A percentile compares a stretch with the other conserved stretches of the same genome.
Evolutionary conservation across 2,113 vertebrate genomes (phyloP).

Genomic region (Aramus guarauna): DNA sequence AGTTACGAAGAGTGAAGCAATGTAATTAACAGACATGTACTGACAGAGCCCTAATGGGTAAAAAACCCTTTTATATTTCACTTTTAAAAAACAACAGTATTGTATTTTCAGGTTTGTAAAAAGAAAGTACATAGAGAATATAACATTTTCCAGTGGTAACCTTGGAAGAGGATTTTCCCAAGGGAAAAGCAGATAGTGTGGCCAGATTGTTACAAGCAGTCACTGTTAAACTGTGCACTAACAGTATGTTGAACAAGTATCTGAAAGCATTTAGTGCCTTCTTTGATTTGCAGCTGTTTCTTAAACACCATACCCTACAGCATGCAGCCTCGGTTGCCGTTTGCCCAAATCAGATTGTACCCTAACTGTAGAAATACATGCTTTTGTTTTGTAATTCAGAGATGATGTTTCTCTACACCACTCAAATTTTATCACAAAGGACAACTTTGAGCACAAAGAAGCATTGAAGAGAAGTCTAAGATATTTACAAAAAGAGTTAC

Average conservation of each 20-base stretch:
- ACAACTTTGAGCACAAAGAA: neutral
- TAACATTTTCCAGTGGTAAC: neutral
- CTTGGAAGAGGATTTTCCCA: neutral
- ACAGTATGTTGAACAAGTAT: neutral
- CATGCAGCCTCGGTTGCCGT: accelerated
- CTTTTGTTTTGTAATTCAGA: neutral
- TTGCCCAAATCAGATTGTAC: neutral
- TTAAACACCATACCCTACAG: neutral
- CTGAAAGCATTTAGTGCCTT: neutral
- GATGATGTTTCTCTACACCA: neutral
- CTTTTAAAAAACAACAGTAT: neutral
- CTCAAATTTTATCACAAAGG: neutral
- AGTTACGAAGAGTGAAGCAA: neutral
- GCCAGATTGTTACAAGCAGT: neutral
- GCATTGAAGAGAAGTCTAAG: neutral
- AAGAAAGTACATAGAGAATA: neutral
- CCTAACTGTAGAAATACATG: neutral
- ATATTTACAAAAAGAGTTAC: neutral
- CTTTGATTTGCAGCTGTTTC: neutral
- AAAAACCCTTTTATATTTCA: neutral
- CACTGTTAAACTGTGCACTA: neutral
- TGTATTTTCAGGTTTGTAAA: neutral
- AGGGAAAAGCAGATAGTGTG: neutral
- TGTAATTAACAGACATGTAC: accelerated
- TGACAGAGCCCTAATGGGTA: neutral